Evolutionary conservation across 1,140 invertebrate species (phyloP).

Genomic region (Drosophila leontia): DNA sequence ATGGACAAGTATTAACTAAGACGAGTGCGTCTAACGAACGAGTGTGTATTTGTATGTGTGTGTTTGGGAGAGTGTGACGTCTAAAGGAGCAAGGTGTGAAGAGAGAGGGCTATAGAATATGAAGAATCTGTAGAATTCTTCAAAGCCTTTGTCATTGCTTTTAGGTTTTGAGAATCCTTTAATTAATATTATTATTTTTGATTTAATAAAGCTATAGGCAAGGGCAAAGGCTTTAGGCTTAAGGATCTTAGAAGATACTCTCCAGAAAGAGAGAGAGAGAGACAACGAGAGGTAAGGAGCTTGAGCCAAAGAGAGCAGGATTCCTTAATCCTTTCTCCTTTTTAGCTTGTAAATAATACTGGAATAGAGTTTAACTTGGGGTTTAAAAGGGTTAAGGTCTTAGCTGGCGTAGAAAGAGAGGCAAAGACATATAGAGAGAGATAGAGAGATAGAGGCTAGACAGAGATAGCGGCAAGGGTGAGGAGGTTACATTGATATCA

Average conservation of each 20-base stretch:
- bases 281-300: neutral
- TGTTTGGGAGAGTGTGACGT: slow-evolving; percentile 2
- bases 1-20: slow-evolving; percentile 33
- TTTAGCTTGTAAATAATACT: neutral
- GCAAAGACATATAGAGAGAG: neutral
- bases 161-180: neutral
- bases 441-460: slow-evolving; percentile 14
- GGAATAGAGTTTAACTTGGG: neutral
- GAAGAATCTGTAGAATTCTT: neutral
- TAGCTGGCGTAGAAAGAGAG: slow-evolving; percentile 11
- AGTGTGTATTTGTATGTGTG: slow-evolving; percentile 5
- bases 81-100: neutral
- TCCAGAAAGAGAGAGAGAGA: neutral
- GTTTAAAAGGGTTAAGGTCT: neutral
- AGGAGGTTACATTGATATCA: slow-evolving; percentile 39
- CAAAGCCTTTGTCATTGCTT: neutral
- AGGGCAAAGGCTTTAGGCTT: neutral
- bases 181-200: too few relatives aligned
- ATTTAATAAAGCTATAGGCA: neutral
- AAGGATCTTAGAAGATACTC: neutral
- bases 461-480: slow-evolving; percentile 8
- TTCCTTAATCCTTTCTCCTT: neutral
- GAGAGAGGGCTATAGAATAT: neutral
- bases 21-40: slow-evolving; percentile 31
- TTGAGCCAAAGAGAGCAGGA: neutral